These are phyloP conservation scores for Tubulanus polymorphus DNA, from an alignment of 2,888 invertebrate species.

Conservation along the genomic window DNA sequence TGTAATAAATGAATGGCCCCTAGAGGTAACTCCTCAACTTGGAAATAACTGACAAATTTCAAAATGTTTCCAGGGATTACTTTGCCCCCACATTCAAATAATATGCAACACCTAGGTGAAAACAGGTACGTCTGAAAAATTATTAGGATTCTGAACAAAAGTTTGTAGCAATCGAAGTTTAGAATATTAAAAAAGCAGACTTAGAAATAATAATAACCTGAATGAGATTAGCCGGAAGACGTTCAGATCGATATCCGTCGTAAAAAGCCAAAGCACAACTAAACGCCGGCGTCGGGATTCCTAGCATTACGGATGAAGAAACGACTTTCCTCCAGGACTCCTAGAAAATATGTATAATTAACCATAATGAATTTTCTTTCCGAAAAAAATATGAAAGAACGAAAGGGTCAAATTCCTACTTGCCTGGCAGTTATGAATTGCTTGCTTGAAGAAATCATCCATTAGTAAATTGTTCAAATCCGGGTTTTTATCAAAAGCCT, in stretches of 20 bases:
- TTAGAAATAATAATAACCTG: slow-evolving; percentile 61
- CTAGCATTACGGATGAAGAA: slow-evolving; percentile 62
- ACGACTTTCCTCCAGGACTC: slow-evolving; percentile 82
- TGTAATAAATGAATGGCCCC: too few relatives aligned
- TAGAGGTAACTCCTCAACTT: too few relatives aligned
- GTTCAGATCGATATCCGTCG: slow-evolving; percentile 85
- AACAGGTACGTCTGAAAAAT: too few relatives aligned
- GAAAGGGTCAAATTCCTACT: slow-evolving; percentile 71
- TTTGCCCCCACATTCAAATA: too few relatives aligned
- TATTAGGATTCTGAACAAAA: too few relatives aligned
- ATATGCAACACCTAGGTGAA: not conserved
- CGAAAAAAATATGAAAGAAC: slow-evolving; percentile 89
- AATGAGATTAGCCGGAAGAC: slow-evolving; percentile 89
- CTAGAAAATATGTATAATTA: slow-evolving; percentile 58
- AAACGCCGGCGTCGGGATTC: slow-evolving; percentile 92
- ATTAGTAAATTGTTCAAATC: slow-evolving; percentile 79
- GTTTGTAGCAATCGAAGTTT: too few relatives aligned
- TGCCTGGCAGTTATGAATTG: slow-evolving; percentile 73
- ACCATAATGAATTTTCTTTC: slow-evolving; percentile 70
- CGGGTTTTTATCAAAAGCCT: slow-evolving; percentile 86
- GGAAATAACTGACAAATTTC: too few relatives aligned
- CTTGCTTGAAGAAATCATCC: slow-evolving; percentile 85
- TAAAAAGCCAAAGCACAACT: slow-evolving; percentile 93
- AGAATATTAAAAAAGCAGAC: too few relatives aligned
- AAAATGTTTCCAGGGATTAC: too few relatives aligned